Conservation (phyloP, 2,888 invertebrate species). For the Bombylius major region DNA sequence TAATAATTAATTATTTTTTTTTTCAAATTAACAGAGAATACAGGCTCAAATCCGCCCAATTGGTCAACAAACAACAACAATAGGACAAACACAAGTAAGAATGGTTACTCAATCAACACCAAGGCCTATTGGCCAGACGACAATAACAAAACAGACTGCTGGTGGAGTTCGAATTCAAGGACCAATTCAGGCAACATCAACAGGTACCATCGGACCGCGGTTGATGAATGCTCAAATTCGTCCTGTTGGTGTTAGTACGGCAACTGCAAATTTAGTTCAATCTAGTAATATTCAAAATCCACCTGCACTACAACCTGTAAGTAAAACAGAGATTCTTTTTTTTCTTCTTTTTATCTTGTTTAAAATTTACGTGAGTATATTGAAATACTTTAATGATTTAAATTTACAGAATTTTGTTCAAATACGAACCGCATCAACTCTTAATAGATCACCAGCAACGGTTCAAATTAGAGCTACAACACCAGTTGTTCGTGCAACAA, state of each 20-base stretch:
- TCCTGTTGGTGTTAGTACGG: constrained; percentile 20
- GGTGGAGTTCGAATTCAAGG: constrained; percentile 32
- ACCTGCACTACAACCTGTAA: constrained; percentile 33
- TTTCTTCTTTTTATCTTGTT: not conserved
- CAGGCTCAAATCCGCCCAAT: constrained; percentile 42
- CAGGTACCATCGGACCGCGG: constrained; percentile 24
- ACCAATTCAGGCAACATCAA: constrained; percentile 16
- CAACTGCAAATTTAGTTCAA: constrained; percentile 21
- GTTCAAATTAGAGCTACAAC: constrained; percentile 31
- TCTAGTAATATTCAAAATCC: constrained; percentile 26
- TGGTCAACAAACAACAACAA: constrained; percentile 42
- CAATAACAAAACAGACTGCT: constrained; percentile 36
- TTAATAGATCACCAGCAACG: constrained; percentile 27
- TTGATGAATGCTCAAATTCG: constrained; percentile 30
- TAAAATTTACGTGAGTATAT: not conserved
- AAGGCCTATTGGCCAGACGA: constrained; percentile 36
- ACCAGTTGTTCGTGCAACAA: constrained; percentile 19
- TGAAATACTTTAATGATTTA: too few relatives aligned
- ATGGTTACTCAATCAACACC: constrained; percentile 41
- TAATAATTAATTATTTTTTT: not conserved
- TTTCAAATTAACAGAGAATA: constrained; percentile 26
- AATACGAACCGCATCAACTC: constrained; percentile 20
- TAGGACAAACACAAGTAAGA: constrained; percentile 45
- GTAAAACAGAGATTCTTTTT: constrained; percentile 13
- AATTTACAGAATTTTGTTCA: constrained; percentile 30